These are phyloP conservation scores for Sipha maydis DNA, from an alignment of 2,888 invertebrate genomes.

Conservation along the genomic window DNA sequence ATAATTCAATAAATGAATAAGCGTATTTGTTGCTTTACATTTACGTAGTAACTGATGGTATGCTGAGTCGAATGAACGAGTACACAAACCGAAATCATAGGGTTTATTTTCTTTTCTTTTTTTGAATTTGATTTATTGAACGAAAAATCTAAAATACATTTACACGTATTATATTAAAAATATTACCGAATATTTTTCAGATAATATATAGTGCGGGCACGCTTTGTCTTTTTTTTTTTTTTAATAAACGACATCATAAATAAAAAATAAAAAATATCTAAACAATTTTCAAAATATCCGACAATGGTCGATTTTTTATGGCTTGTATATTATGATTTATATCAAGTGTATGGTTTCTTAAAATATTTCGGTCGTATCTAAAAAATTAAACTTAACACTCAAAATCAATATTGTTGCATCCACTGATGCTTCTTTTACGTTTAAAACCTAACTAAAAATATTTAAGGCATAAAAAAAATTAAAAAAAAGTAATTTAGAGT, in stretches of 20 bases:
- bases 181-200: not conserved
- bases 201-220: not conserved
- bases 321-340: not conserved
- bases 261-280: not conserved
- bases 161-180: not conserved
- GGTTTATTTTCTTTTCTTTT: not conserved
- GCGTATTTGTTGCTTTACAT: not conserved
- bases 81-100: not conserved
- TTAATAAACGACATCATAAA: not conserved
- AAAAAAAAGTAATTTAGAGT: no score
- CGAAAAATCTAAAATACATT: not conserved
- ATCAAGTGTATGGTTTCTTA: not conserved
- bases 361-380: not conserved
- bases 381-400: not conserved
- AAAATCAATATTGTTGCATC: no score
- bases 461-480: no score
- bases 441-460: no score
- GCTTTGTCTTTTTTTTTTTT: not conserved
- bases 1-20: not conserved
- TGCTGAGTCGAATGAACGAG: not conserved
- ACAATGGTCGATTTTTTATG: not conserved
- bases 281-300: not conserved
- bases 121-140: not conserved
- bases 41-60: not conserved
- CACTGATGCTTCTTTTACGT: no score